Evolutionary conservation across 2,888 invertebrate genomes (phyloP).

Genomic region (Dolichopus griseipennis): DNA sequence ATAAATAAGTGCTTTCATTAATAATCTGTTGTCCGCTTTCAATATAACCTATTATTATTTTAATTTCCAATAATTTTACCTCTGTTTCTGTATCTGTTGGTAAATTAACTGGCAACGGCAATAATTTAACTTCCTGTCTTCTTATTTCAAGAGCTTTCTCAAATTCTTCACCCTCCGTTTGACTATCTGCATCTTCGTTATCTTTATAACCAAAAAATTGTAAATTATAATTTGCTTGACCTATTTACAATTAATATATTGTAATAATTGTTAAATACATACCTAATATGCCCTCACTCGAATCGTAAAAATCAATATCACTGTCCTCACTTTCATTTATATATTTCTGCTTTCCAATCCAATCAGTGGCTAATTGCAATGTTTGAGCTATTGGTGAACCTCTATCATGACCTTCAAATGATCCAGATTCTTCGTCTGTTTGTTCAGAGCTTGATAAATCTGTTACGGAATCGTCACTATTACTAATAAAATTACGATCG

Average conservation of each 20-base stretch:
- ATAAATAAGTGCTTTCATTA: no score
- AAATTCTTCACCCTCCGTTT: slow-evolving; percentile 63
- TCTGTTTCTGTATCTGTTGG: slow-evolving; percentile 63
- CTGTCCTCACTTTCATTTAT: slow-evolving; percentile 43
- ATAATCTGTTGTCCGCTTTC: not conserved
- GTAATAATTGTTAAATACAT: not conserved
- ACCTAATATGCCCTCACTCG: slow-evolving; percentile 43
- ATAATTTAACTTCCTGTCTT: slow-evolving; percentile 58
- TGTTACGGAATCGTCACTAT: slow-evolving; percentile 65
- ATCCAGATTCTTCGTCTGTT: slow-evolving; percentile 54
- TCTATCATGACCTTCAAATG: slow-evolving; percentile 59
- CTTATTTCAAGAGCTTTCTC: slow-evolving; percentile 56
- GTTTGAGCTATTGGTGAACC: slow-evolving; percentile 52
- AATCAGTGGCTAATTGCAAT: slow-evolving; percentile 58
- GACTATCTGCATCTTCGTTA: slow-evolving; percentile 60
- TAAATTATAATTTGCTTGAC: not conserved
- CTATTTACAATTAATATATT: slow-evolving; percentile 4
- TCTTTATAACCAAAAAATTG: slow-evolving; percentile 24
- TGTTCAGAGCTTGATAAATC: slow-evolving; percentile 45
- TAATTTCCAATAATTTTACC: slow-evolving; percentile 45
- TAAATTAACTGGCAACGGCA: slow-evolving; percentile 52
- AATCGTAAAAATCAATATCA: slow-evolving; percentile 41
- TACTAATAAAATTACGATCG: slow-evolving; percentile 80
- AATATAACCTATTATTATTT: not conserved
- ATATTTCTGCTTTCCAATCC: slow-evolving; percentile 52